Evolutionary conservation across 37 sponge, comb jelly and placozoan genomes (phyloP), one percentile per base, ranked within the genome.

Genomic region (Oopsacas minuta): DNA sequence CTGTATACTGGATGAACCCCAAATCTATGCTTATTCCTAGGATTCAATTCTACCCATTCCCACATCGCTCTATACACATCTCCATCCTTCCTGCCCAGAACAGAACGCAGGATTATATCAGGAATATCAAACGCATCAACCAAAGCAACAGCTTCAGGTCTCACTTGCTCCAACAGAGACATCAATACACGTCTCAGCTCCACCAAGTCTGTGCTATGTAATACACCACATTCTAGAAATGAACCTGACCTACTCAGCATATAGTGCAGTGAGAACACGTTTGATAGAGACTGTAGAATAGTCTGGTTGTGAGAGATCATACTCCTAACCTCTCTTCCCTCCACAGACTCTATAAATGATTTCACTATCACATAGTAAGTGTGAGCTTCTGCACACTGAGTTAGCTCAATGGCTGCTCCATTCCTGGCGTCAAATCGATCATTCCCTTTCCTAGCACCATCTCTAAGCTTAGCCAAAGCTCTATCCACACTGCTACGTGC

Each of bases 121-220:
- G 88, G 90, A 61, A 90, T 46, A 86, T 94, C 92, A 85, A 96
- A 96, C 37, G 96, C 96, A 86, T 96, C 96, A 25, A 96, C 96
- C 10, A 96, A 83, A 22, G 92, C 88, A 7, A 96, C 94, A 10
- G 96, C 96, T 28, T 93, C 94, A 36, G 83, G 87, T 82, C 94
- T 91, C 75, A 61, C 75, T 61, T 10, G 32, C 30, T 61, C 32
- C 75, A 61, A 61, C 75, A 61, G 75, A 61, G 17, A 61, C 1
- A 61, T 3, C 3, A 61, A 12, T 34, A 61, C 75, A 12, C 30
- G 20, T 61, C 75, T 61, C 75, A 61, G 28, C 20, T 61, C 75
- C 5, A 25, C 75, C 30, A 61, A 12, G 30, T 61, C 75, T 25
- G 75, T 25, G 20, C 75, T 10, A 12, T 25, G 30, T 34, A 61